These are phyloP conservation scores for Hemicrepidius hirtus DNA, from an alignment of 2,888 invertebrate species.

Conservation along the genomic window DNA sequence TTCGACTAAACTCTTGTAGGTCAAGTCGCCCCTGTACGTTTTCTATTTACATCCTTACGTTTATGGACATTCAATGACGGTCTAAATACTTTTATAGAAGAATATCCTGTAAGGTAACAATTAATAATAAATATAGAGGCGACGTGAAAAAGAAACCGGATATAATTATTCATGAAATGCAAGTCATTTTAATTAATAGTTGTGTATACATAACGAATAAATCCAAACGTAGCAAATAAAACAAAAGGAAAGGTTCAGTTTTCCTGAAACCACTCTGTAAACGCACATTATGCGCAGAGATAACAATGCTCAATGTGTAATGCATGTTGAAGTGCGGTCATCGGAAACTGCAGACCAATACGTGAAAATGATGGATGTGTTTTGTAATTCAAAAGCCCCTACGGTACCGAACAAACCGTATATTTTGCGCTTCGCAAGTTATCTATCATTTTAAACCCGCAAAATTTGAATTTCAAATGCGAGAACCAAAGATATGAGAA, in stretches of 20 bases:
- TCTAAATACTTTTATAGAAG: too few species aligned
- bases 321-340: slow-evolving; percentile 63
- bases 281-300: slow-evolving; percentile 42
- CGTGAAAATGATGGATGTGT: slow-evolving; percentile 63
- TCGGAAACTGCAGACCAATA: slow-evolving; percentile 65
- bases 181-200: too few species aligned
- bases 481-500: slow-evolving; percentile 27
- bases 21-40: too few species aligned
- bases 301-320: slow-evolving; percentile 53
- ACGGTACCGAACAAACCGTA: slow-evolving; percentile 42
- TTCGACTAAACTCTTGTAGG: too few species aligned
- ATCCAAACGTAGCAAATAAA: background rate
- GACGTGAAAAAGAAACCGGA: too few species aligned
- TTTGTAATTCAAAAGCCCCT: slow-evolving; percentile 48
- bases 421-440: slow-evolving; percentile 46
- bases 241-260: slow-evolving; percentile 8
- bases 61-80: too few species aligned
- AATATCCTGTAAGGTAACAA: too few species aligned
- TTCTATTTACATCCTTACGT: too few species aligned
- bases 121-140: too few species aligned
- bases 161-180: too few species aligned
- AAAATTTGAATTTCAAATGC: slow-evolving; percentile 47
- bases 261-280: slow-evolving; percentile 24
- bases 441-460: slow-evolving; percentile 45
- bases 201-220: background rate